These are phyloP conservation scores for Chromoteleia sp. DNA, from an alignment of 2,888 invertebrate species.

Conservation along the genomic window DNA sequence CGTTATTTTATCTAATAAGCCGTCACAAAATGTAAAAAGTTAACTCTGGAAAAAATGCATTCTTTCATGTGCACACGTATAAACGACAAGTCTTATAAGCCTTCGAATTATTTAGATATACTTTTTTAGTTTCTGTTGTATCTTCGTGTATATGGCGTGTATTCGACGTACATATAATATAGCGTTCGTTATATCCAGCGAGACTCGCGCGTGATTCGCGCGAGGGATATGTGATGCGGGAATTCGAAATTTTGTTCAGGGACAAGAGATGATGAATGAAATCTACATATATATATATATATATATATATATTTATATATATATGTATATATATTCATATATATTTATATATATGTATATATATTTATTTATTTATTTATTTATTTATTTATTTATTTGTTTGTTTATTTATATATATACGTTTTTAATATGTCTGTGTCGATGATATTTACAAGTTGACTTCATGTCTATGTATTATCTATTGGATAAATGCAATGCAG, in stretches of 20 bases:
- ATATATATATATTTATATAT: slow-evolving; percentile 53
- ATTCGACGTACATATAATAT: slow-evolving; percentile 54
- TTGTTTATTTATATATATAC: slow-evolving; percentile 24
- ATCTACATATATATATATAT: slow-evolving; percentile 57
- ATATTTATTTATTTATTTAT: too few relatives aligned
- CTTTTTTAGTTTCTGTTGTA: slow-evolving; percentile 15
- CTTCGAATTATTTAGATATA: slow-evolving; percentile 54
- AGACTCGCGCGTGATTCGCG: slow-evolving; percentile 41
- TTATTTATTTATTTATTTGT: too few relatives aligned
- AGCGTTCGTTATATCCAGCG: slow-evolving; percentile 52
- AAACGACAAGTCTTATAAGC: slow-evolving; percentile 59
- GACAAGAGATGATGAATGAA: slow-evolving; percentile 47
- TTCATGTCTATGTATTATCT: slow-evolving; percentile 39
- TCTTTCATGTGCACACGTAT: slow-evolving; percentile 52
- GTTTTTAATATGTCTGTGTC: slow-evolving; percentile 1
- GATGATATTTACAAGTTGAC: slow-evolving; percentile 65
- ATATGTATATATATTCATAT: background rate
- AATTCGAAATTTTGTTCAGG: slow-evolving; percentile 48
- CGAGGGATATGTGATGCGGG: slow-evolving; percentile 66
- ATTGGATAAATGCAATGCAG: slow-evolving; percentile 61
- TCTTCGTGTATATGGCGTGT: slow-evolving; percentile 29
- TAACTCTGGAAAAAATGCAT: slow-evolving; percentile 28
- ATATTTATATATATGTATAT: slow-evolving; percentile 23
- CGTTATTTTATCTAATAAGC: slow-evolving; percentile 44
- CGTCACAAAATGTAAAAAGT: slow-evolving; percentile 44